These are phyloP conservation scores for Nymphalis polychloros DNA, from an alignment of 2,888 invertebrate species.

Conservation along the genomic window DNA sequence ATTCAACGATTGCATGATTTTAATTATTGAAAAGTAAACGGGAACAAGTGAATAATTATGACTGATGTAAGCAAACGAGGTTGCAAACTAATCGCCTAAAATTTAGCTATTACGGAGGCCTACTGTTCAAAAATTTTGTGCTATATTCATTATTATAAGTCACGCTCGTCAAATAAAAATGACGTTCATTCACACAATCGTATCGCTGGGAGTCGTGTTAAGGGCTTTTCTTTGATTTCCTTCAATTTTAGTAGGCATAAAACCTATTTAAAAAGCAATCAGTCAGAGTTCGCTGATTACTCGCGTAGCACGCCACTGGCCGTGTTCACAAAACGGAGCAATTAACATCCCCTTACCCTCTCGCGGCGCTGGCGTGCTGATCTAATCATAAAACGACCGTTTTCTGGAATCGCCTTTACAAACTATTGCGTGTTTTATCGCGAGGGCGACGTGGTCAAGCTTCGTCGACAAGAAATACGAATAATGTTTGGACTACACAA, in stretches of 20 bases:
- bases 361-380: slow-evolving; percentile 59
- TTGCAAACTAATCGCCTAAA: slow-evolving; percentile 22
- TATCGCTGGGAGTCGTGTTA: slow-evolving; percentile 55
- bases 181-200: slow-evolving; percentile 26
- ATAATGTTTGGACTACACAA: slow-evolving; percentile 34
- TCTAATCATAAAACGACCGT: slow-evolving; percentile 82
- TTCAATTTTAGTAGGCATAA: slow-evolving; percentile 78
- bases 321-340: slow-evolving; percentile 82
- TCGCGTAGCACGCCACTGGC: slow-evolving; percentile 74
- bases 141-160: slow-evolving; percentile 52
- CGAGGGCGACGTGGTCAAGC: slow-evolving; percentile 39
- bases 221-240: slow-evolving; percentile 69
- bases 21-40: slow-evolving; percentile 36
- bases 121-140: slow-evolving; percentile 20
- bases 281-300: slow-evolving; percentile 80
- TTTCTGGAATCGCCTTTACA: slow-evolving; percentile 80
- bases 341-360: slow-evolving; percentile 74
- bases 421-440: slow-evolving; percentile 73
- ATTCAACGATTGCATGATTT: slow-evolving; percentile 31
- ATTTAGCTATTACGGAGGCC: slow-evolving; percentile 11
- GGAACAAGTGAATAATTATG: slow-evolving; percentile 31
- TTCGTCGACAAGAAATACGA: slow-evolving; percentile 36
- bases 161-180: slow-evolving; percentile 41
- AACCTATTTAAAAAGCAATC: slow-evolving; percentile 83
- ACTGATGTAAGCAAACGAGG: slow-evolving; percentile 30